phyloP scores from a whole-genome alignment of 53 echinoderm and acorn worm species.

The Patiria pectinifera region DNA sequence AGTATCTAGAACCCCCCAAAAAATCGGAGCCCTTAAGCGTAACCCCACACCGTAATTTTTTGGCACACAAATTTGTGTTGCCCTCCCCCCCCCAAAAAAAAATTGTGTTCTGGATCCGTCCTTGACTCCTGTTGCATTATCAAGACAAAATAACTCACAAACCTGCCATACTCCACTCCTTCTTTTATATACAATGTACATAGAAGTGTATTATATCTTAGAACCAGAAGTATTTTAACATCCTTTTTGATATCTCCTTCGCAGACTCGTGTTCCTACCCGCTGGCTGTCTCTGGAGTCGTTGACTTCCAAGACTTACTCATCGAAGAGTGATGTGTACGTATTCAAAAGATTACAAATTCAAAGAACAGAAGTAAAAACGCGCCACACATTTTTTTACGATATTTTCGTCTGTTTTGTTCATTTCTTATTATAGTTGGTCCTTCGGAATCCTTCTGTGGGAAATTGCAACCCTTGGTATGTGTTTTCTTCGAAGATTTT shows the following conservation, averaged over 20 bases:
- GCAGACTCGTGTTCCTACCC: slow-evolving; percentile 21
- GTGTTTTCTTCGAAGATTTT: too few relatives aligned
- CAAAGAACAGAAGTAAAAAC: too few relatives aligned
- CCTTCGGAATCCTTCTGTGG: slow-evolving; percentile 26
- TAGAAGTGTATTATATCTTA: too few relatives aligned
- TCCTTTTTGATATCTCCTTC: neutral
- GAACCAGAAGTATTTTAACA: neutral
- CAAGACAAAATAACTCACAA: neutral
- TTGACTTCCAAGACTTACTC: neutral
- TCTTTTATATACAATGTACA: too few relatives aligned
- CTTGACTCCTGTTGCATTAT: neutral
- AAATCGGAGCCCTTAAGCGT: too few relatives aligned
- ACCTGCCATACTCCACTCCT: neutral
- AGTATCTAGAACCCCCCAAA: too few relatives aligned
- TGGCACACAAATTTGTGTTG: too few relatives aligned
- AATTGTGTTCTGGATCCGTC: too few relatives aligned
- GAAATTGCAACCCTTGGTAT: slow-evolving; percentile 28
- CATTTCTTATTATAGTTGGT: neutral
- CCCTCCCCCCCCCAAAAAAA: too few relatives aligned
- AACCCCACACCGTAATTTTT: too few relatives aligned
- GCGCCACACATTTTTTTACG: too few relatives aligned
- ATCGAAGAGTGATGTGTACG: slow-evolving; percentile 51
- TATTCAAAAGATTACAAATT: neutral
- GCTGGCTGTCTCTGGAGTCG: slow-evolving; percentile 41
- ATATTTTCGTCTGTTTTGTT: too few relatives aligned